A percentile compares a stretch with the other conserved stretches of the same genome.
Evolutionary conservation across 2,113 vertebrate species (phyloP).

Genomic region (Gadus chalcogrammus): DNA sequence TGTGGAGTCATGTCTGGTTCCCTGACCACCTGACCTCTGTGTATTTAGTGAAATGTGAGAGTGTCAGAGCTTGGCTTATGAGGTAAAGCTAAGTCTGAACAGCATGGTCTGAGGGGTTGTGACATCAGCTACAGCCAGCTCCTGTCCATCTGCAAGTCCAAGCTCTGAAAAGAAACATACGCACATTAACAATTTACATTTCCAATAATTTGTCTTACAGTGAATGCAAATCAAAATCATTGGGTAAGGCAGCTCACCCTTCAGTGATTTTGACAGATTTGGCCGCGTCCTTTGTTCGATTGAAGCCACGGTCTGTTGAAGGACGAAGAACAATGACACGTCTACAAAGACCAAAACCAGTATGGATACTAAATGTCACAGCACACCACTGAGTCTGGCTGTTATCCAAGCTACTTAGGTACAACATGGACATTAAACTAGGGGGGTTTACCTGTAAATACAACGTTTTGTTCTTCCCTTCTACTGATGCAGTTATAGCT

Average conservation of each 20-base stretch:
- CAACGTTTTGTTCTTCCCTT: conserved; percentile 92
- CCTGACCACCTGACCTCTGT: conserved; percentile 25
- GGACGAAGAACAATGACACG: not conserved
- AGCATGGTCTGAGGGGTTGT: conserved; percentile 93
- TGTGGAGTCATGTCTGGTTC: not conserved
- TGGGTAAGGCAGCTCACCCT: conserved; percentile 71
- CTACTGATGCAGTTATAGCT: conserved; percentile 88
- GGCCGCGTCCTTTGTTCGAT: conserved; percentile 91
- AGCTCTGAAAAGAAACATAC: conserved; percentile 75
- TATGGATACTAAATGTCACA: conserved; percentile 8
- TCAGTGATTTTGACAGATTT: conserved; percentile 89
- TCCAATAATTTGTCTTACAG: conserved; percentile 1
- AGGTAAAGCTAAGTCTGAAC: conserved; percentile 90
- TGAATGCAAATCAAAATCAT: not conserved
- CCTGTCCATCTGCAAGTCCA: conserved; percentile 86
- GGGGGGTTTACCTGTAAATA: conserved; percentile 85
- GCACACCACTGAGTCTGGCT: too few relatives aligned
- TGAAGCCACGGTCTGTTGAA: conserved; percentile 81
- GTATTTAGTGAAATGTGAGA: conserved; percentile 6
- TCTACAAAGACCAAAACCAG: not conserved
- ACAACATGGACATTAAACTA: too few relatives aligned
- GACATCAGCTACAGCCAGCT: conserved; percentile 89
- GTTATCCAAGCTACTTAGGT: too few relatives aligned
- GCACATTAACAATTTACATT: conserved; percentile 28
- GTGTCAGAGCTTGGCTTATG: conserved; percentile 63